phyloP scores from a whole-genome alignment of 2,888 invertebrate species.

The Nomada fabriciana region DNA sequence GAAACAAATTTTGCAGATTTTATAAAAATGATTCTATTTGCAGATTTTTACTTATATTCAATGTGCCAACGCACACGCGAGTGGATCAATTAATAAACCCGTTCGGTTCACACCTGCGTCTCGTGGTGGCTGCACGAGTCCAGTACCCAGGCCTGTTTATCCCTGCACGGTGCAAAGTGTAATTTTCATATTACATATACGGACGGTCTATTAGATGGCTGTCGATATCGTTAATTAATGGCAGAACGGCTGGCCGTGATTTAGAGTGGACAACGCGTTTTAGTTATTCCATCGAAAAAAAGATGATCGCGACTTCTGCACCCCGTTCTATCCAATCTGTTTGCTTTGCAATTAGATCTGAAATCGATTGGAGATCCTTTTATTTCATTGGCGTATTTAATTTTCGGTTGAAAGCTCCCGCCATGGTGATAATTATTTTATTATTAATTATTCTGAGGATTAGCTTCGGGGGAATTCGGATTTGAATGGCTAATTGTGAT shows the following conservation, averaged over 20 bases:
- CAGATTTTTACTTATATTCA: too few species aligned
- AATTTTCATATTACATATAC: slow-evolving; percentile 54
- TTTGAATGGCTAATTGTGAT: too few species aligned
- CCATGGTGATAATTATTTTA: too few species aligned
- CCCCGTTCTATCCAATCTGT: neutral
- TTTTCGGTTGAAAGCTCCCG: too few species aligned
- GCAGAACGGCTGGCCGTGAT: slow-evolving; percentile 20
- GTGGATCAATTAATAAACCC: slow-evolving; percentile 61
- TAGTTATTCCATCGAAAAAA: neutral
- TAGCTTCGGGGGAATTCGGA: too few species aligned
- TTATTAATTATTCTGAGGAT: too few species aligned
- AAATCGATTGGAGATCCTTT: neutral
- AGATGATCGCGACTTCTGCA: neutral
- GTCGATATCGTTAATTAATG: slow-evolving; percentile 52
- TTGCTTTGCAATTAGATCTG: neutral
- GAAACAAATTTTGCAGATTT: too few species aligned
- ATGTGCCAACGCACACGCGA: slow-evolving; percentile 14
- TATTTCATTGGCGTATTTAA: too few species aligned
- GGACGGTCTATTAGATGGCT: slow-evolving; percentile 35
- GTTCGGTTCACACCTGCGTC: slow-evolving; percentile 51
- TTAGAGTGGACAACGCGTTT: neutral
- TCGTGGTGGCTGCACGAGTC: slow-evolving; percentile 30
- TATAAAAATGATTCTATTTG: too few species aligned
- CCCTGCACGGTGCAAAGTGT: slow-evolving; percentile 22
- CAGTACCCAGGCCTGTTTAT: slow-evolving; percentile 33